These are phyloP conservation scores for Gulo gulo DNA, from an alignment of 2,113 vertebrate genomes.

Conservation along the genomic window DNA sequence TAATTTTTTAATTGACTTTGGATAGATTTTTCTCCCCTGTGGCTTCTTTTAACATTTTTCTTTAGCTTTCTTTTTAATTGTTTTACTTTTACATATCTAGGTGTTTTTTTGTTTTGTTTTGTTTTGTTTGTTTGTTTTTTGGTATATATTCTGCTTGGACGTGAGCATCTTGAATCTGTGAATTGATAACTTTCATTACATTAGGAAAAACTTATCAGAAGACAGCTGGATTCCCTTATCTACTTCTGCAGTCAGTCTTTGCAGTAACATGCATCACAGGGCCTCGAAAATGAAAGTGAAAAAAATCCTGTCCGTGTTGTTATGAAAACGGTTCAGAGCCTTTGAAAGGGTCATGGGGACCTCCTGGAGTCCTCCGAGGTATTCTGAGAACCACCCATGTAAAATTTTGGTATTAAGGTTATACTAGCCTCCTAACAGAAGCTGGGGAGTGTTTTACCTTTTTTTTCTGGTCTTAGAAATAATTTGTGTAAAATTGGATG, in stretches of 20 bases:
- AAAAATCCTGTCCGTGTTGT: background rate
- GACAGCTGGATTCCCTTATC: background rate
- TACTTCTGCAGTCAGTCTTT: background rate
- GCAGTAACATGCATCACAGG: background rate
- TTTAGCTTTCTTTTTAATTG: background rate
- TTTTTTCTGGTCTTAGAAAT: background rate
- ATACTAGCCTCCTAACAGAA: background rate
- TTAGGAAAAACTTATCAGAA: background rate
- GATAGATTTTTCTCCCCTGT: background rate
- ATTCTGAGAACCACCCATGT: background rate
- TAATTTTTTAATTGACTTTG: background rate
- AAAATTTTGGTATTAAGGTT: background rate
- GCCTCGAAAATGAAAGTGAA: background rate
- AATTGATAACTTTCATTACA: background rate
- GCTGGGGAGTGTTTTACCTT: background rate
- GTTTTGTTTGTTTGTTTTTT: no score
- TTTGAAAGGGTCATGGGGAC: background rate
- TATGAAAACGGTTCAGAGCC: background rate
- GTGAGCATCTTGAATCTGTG: background rate
- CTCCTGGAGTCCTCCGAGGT: background rate
- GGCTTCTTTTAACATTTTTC: background rate
- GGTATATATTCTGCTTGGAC: background rate
- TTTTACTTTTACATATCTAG: background rate
- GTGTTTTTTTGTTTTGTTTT: no score
- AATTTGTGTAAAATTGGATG: background rate